Percentiles rank a stretch among this genome's conserved stretches.
phyloP scores from a whole-genome alignment of 2,113 vertebrate genomes.

The Cebidichthys violaceus region DNA sequence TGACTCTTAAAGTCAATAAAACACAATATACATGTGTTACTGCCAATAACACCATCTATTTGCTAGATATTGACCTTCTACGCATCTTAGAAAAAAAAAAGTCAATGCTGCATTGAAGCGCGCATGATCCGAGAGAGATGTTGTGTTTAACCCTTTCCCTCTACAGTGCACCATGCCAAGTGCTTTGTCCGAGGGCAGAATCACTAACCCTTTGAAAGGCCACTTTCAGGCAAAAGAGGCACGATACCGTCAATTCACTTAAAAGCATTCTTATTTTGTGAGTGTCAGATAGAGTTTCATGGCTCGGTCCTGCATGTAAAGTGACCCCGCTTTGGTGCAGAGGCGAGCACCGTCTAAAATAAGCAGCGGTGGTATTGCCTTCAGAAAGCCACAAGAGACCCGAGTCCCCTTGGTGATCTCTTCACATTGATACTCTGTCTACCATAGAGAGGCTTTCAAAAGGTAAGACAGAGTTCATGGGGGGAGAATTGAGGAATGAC shows the following conservation, averaged over 20 bases:
- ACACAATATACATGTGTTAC: not conserved
- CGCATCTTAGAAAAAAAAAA: constrained; percentile 36
- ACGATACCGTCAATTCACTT: constrained; percentile 64
- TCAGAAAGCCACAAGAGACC: constrained; percentile 71
- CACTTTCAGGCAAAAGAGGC: constrained; percentile 68
- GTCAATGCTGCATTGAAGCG: constrained; percentile 18
- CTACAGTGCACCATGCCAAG: constrained; percentile 25
- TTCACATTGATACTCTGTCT: constrained; percentile 66
- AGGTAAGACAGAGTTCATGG: constrained; percentile 51
- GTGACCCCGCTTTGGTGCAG: constrained; percentile 61
- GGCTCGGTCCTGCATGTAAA: constrained; percentile 69
- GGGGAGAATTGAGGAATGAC: constrained; percentile 12
- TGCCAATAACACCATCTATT: constrained; percentile 46
- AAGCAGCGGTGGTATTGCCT: constrained; percentile 70
- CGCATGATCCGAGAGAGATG: constrained; percentile 5
- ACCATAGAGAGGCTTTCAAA: constrained; percentile 62
- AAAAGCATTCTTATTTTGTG: constrained; percentile 75
- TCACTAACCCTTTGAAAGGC: constrained; percentile 50
- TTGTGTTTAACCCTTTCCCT: constrained; percentile 27
- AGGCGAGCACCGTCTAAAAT: constrained; percentile 73
- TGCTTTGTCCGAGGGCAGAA: constrained; percentile 36
- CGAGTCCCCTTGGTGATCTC: constrained; percentile 63
- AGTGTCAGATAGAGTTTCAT: constrained; percentile 72
- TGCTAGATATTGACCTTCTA: constrained; percentile 26
- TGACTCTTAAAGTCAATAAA: constrained; percentile 50